Conservation (phyloP, 2,797 vertebrate species). For the Chaenodraco wilsoni region DNA sequence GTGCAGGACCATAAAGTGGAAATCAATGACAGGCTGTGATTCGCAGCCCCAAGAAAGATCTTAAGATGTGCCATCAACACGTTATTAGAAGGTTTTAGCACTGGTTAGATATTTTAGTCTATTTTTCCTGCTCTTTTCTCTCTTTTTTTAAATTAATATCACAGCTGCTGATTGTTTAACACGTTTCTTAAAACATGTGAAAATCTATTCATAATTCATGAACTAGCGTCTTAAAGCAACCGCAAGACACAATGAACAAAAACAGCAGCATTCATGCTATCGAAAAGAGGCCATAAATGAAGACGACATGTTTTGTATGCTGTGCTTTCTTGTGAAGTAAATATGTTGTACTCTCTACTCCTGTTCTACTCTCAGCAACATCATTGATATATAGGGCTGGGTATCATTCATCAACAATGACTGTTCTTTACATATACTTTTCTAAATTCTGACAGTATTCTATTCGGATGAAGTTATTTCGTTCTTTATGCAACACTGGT, state of each 20-base stretch:
- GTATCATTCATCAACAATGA: background rate
- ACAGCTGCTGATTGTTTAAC: background rate
- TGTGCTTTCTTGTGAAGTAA: background rate
- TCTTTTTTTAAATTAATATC: background rate
- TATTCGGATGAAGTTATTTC: background rate
- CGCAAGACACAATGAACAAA: background rate
- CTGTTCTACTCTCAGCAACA: background rate
- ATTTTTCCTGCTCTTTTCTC: background rate
- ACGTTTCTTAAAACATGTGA: background rate
- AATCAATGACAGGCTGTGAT: slow-evolving; percentile 77
- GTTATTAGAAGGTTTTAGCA: slow-evolving; percentile 33
- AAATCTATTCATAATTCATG: slow-evolving; percentile 18
- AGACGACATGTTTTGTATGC: background rate
- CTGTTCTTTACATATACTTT: background rate
- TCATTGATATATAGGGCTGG: no score
- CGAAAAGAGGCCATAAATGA: background rate
- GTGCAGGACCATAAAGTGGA: slow-evolving; percentile 68
- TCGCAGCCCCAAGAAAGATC: slow-evolving; percentile 57
- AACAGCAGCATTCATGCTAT: background rate
- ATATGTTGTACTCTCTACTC: background rate
- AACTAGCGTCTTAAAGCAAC: background rate
- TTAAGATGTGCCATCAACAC: slow-evolving; percentile 13
- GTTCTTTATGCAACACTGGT: background rate
- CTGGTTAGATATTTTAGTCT: slow-evolving; percentile 1
- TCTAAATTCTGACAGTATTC: background rate